Evolutionary conservation across 2,797 vertebrate species (phyloP).

Genomic region (Moxostoma hubbsi): DNA sequence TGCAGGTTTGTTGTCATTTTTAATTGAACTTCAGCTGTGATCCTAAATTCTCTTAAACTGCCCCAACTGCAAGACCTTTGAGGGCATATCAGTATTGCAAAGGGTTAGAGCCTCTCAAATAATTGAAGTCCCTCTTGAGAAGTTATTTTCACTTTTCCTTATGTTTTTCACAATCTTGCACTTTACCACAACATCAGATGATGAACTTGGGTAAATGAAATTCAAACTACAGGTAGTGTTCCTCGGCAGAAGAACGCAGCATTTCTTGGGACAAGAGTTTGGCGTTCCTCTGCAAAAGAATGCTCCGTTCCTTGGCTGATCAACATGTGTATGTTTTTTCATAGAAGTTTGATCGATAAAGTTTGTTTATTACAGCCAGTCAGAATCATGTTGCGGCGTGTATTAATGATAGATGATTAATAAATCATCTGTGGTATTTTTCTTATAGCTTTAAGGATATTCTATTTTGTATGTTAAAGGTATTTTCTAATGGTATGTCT

Average conservation of each 20-base stretch:
- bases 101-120: conserved; percentile 14
- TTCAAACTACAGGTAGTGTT: conserved; percentile 34
- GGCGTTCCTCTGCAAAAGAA: too few relatives aligned
- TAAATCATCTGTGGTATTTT: conserved; percentile 1
- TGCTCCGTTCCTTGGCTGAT: too few relatives aligned
- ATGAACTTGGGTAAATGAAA: conserved; percentile 32
- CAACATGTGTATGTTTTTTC: not conserved
- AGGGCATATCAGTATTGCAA: conserved; percentile 36
- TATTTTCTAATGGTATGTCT: conserved; percentile 3
- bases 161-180: conserved; percentile 48
- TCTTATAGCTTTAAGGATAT: not conserved
- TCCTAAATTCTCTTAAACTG: not conserved
- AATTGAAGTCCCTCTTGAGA: not conserved
- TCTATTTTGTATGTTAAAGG: not conserved
- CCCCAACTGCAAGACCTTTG: conserved; percentile 1
- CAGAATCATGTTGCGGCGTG: conserved; percentile 11
- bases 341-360: conserved; percentile 1
- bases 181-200: conserved; percentile 48
- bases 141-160: not conserved
- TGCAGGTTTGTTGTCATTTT: conserved; percentile 3
- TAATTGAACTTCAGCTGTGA: not conserved
- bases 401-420: conserved; percentile 3
- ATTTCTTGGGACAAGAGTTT: not conserved
- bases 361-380: not conserved
- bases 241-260: not conserved